phyloP scores from a whole-genome alignment of 2,113 vertebrate species.

The Urocynchramus pylzowi region DNA sequence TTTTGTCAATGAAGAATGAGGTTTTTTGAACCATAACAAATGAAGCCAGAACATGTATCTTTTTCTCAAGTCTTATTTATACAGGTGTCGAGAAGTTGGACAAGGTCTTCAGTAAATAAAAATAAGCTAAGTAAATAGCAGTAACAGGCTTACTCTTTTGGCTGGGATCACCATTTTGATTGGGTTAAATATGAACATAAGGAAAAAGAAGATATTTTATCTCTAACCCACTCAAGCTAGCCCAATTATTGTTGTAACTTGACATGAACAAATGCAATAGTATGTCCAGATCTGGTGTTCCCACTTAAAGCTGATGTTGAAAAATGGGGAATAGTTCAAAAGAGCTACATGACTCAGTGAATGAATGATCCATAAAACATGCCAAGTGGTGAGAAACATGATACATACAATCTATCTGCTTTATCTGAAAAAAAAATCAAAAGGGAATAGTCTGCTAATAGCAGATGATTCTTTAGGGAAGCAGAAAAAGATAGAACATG shows the following conservation, averaged over 20 bases:
- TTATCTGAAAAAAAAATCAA: constrained; percentile 6
- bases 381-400: not conserved
- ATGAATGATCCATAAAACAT: not conserved
- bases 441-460: not conserved
- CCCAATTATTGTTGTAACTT: not conserved
- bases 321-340: constrained; percentile 33
- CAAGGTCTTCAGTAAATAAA: not conserved
- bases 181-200: not conserved
- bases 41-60: not conserved
- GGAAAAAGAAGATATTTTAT: not conserved
- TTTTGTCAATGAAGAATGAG: not conserved
- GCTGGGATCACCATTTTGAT: not conserved
- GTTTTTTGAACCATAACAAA: not conserved
- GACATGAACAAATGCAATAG: not conserved
- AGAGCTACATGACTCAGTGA: not conserved
- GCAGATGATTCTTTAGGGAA: not conserved
- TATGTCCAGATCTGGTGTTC: not conserved
- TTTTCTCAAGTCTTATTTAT: not conserved
- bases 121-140: not conserved
- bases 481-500: not conserved
- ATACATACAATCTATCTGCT: not conserved
- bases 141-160: not conserved
- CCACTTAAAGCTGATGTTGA: not conserved
- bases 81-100: not conserved
- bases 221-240: not conserved